Evolutionary conservation across 1,140 invertebrate species (phyloP).

Genomic region (Belonocnema kinseyi): DNA sequence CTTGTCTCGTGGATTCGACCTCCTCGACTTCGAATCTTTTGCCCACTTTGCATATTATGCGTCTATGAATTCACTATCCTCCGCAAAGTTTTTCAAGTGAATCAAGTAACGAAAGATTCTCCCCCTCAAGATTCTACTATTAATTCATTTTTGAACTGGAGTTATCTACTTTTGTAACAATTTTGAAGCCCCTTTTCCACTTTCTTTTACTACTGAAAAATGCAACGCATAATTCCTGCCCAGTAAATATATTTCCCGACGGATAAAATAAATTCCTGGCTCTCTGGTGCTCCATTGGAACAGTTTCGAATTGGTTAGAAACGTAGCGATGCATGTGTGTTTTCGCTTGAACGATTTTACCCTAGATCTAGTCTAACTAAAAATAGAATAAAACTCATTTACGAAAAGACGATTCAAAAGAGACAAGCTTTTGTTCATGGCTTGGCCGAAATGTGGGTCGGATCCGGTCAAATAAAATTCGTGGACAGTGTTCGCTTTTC

Average conservation of each 20-base stretch:
- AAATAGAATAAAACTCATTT: constrained; percentile 23
- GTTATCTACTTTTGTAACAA: too few species aligned
- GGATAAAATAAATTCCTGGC: constrained; percentile 8
- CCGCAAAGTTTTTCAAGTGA: neutral
- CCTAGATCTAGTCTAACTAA: constrained; percentile 3
- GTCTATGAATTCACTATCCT: constrained; percentile 10
- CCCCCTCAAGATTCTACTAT: neutral
- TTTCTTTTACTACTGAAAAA: too few species aligned
- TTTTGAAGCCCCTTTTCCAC: too few species aligned
- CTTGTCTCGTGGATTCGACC: neutral
- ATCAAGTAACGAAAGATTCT: neutral
- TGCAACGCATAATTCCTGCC: neutral
- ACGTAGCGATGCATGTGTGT: constrained; percentile 12
- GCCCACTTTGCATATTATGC: constrained; percentile 21
- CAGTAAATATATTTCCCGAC: neutral
- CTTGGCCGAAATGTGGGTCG: neutral
- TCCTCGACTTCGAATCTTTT: constrained; percentile 2
- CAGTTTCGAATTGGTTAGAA: constrained; percentile 22
- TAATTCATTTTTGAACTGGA: too few species aligned
- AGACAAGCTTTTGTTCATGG: constrained; percentile 12
- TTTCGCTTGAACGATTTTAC: constrained; percentile 10
- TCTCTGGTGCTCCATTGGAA: constrained; percentile 9
- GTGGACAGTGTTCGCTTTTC: neutral
- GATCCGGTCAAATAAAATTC: neutral
- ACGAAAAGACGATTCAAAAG: constrained; percentile 10